Evolutionary conservation across 2,888 invertebrate genomes (phyloP).

Genomic region (Cryptocephalus moraei): DNA sequence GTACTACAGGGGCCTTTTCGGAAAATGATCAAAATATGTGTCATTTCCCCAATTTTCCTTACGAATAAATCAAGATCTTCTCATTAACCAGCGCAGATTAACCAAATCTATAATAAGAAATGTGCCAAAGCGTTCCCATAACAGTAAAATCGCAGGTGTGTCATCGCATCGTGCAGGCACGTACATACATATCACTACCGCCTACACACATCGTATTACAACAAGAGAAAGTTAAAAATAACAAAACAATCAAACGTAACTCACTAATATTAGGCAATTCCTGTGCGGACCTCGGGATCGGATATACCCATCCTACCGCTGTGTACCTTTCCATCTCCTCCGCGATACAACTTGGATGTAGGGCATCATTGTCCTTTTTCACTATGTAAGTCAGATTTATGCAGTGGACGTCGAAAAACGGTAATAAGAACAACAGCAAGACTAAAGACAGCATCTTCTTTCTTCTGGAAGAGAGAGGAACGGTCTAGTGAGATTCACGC

Average conservation of each 20-base stretch:
- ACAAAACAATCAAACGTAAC: slow-evolving; percentile 6
- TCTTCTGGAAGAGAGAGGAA: slow-evolving; percentile 6
- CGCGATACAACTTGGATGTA: slow-evolving; percentile 28
- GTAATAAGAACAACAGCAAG: slow-evolving; percentile 12
- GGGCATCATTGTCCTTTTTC: slow-evolving; percentile 17
- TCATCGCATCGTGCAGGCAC: too few species aligned
- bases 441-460: slow-evolving; percentile 17
- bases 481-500: too few species aligned
- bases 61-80: too few species aligned
- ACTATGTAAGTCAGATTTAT: slow-evolving; percentile 29
- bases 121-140: too few species aligned
- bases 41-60: too few species aligned
- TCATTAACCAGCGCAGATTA: too few species aligned
- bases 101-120: too few species aligned
- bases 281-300: slow-evolving; percentile 20
- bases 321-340: slow-evolving; percentile 28
- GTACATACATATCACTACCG: too few species aligned
- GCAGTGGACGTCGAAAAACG: slow-evolving; percentile 2
- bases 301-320: slow-evolving; percentile 32
- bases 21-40: too few species aligned
- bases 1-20: too few species aligned
- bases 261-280: slow-evolving; percentile 26
- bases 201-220: too few species aligned
- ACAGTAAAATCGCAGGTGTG: too few species aligned
- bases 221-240: not conserved